Base-by-base conservation (phyloP, 2,113 vertebrate genomes). In the Vicugna pacos region DNA sequence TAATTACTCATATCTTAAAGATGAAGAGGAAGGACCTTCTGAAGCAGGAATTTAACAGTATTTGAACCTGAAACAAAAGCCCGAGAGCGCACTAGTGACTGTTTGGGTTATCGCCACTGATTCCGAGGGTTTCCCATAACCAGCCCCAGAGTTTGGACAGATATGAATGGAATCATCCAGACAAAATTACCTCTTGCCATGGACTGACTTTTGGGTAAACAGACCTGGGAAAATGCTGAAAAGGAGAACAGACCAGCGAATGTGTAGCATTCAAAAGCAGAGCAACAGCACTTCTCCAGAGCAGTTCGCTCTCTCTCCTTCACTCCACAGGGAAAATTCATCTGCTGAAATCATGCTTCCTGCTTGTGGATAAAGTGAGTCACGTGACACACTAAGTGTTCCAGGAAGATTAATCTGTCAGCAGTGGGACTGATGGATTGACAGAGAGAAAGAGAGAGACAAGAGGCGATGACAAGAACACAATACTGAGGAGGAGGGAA, bases 371-470 rank as follows among this genome's bases (percentile, higher is more conserved):
- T 92, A 95, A 80, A 62, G 8, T 72, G 83, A 42, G 89, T 97
- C 95, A 76, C 1, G 4, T 83, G 93, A 93, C 26, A n/a, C 67
- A 85, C 17, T 95, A 94, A 96, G 64, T 82, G 89, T 94, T 92
- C 81, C 50, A 16, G 3, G 50, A 91, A 95, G 89, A 97, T 92
- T 75, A 89, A 92, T 80, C 93, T 97, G 93, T 95, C 97, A 96
- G 96, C 92, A 46, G 83, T 65, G 79, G 86, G 96, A 65, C 89
- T 97, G 96, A 92, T 22, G 79, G 95, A 95, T 80, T 96, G 97
- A 94, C 95, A 97, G 82, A 60, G 38, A 90, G 65, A 62, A 75
- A 69, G 52, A 88, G 94, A 70, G 58, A 91, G n/a, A 54, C 64
- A 75, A 52, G 88, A 69, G 60, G 93, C 11, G 0, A 77, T 64